A percentile compares a stretch with the other conserved stretches of the same genome.
Conservation (phyloP, 2,888 invertebrate genomes). For the Deroplatys truncata region DNA sequence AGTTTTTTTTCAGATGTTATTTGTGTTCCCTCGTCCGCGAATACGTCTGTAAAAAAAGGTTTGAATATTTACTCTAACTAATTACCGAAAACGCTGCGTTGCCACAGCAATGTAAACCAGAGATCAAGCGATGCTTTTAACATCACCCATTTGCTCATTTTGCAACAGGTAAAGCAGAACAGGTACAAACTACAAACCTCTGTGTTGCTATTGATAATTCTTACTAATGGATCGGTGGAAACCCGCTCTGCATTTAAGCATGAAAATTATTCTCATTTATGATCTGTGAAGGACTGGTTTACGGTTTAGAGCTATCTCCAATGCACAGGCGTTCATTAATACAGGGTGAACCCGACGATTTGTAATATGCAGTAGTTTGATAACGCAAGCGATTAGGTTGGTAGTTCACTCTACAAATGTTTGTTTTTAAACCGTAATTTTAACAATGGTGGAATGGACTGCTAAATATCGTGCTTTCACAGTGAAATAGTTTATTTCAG, state of each 20-base stretch:
- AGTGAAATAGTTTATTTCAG: too few relatives aligned
- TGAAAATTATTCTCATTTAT: background rate
- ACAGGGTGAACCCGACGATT: too few relatives aligned
- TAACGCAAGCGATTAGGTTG: too few relatives aligned
- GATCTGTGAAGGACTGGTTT: background rate
- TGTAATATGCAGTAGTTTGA: too few relatives aligned
- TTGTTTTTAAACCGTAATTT: too few relatives aligned
- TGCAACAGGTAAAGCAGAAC: background rate
- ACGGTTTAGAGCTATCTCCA: background rate
- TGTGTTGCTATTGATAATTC: background rate
- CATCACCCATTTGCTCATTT: background rate
- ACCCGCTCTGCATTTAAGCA: background rate
- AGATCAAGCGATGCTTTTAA: background rate
- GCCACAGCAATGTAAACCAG: background rate
- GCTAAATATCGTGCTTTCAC: too few relatives aligned
- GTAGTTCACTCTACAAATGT: too few relatives aligned
- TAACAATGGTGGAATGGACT: too few relatives aligned
- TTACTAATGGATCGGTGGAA: background rate
- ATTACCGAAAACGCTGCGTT: background rate
- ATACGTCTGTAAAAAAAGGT: background rate
- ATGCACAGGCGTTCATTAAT: too few relatives aligned
- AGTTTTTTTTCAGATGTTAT: background rate
- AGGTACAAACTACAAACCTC: too few relatives aligned
- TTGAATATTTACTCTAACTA: background rate
- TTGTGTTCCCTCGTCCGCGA: background rate